Percentiles rank a stretch among this genome's conserved stretches.
Evolutionary conservation across 2,888 invertebrate genomes (phyloP).

Genomic region (Tenodera sinensis): DNA sequence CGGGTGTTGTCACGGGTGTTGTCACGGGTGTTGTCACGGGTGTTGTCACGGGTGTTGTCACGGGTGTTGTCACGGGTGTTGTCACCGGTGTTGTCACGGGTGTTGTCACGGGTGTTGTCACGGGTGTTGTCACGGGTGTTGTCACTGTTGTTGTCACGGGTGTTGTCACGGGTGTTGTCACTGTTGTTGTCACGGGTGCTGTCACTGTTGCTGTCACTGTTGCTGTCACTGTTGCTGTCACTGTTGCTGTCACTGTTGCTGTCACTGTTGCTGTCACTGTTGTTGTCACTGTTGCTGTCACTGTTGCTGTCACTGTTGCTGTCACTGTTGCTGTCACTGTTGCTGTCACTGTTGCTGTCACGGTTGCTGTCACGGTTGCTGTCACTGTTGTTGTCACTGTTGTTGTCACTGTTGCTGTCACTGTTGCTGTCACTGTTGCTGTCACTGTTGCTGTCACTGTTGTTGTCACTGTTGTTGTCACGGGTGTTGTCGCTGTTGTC

Average conservation of each 20-base stretch:
- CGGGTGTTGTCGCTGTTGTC: too few relatives aligned
- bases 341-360: neutral
- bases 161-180: too few relatives aligned
- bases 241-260: slow-evolving; percentile 7
- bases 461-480: too few relatives aligned
- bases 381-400: neutral
- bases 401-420: neutral
- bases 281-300: neutral
- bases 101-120: too few relatives aligned
- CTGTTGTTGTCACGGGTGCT: too few relatives aligned
- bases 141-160: too few relatives aligned
- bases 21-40: too few relatives aligned
- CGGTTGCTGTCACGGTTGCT: neutral
- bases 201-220: slow-evolving; percentile 11
- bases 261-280: neutral
- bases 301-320: slow-evolving; percentile 2
- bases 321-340: neutral
- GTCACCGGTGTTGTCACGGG: too few relatives aligned
- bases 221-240: slow-evolving; percentile 3
- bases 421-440: slow-evolving; percentile 14
- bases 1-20: too few relatives aligned
- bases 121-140: too few relatives aligned
- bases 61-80: too few relatives aligned
- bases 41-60: too few relatives aligned
- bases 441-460: slow-evolving; percentile 4